phyloP scores from a whole-genome alignment of 2,888 invertebrate species.

The Drosophila tripunctata region DNA sequence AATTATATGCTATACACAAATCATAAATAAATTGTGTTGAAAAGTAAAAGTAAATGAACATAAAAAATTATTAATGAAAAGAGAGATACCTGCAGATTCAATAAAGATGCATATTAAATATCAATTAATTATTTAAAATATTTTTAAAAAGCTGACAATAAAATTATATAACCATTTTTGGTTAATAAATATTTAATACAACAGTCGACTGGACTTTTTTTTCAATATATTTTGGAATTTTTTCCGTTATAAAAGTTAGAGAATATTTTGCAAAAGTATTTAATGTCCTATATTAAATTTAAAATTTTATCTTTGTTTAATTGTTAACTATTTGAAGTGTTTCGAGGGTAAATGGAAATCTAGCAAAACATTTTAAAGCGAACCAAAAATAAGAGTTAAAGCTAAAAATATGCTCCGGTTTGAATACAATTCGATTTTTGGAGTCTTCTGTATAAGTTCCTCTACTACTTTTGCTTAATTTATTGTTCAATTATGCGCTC shows the following conservation, averaged over 20 bases:
- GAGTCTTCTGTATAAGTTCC: conserved; percentile 1
- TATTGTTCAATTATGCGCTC: conserved; percentile 74
- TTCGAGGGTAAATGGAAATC: too few species aligned
- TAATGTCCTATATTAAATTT: too few species aligned
- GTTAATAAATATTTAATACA: conserved; percentile 15
- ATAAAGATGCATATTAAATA: too few species aligned
- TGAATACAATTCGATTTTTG: conserved; percentile 41
- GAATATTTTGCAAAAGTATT: too few species aligned
- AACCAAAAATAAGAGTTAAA: too few species aligned
- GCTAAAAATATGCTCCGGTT: conserved; percentile 31
- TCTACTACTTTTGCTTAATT: conserved; percentile 55
- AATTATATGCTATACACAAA: background rate
- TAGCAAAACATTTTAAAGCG: too few species aligned
- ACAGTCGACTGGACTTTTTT: conserved; percentile 6
- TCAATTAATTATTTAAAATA: too few species aligned
- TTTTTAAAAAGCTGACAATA: background rate
- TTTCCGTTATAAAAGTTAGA: too few species aligned
- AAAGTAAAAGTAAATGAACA: background rate
- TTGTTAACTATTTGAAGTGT: too few species aligned
- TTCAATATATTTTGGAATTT: too few species aligned
- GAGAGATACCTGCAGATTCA: background rate
- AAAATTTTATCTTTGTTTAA: too few species aligned
- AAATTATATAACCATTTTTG: too few species aligned
- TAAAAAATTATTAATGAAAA: background rate
- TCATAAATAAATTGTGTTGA: background rate